These are phyloP conservation scores for Gandaritis pyraliata DNA, from an alignment of 2,888 invertebrate species.

Conservation along the genomic window DNA sequence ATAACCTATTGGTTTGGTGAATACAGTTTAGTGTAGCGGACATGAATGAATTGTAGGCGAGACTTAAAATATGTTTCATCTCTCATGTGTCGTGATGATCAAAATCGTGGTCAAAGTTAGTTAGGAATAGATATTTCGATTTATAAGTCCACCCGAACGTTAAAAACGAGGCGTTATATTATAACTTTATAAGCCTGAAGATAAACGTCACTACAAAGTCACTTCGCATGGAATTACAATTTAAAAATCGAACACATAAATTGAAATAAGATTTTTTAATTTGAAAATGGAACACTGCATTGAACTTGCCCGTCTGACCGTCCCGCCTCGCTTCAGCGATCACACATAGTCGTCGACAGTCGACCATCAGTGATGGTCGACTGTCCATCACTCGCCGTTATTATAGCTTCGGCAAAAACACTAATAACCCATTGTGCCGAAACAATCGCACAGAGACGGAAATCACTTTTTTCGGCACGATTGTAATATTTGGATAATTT, in stretches of 20 bases:
- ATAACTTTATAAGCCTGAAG: too few relatives aligned
- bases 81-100: too few relatives aligned
- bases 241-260: neutral
- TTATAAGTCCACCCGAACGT: too few relatives aligned
- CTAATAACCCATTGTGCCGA: slow-evolving; percentile 70
- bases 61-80: too few relatives aligned
- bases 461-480: slow-evolving; percentile 43
- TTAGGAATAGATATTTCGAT: too few relatives aligned
- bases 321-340: slow-evolving; percentile 37
- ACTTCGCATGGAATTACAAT: slow-evolving; percentile 4
- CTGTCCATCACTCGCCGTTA: slow-evolving; percentile 28
- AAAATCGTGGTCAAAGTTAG: too few relatives aligned
- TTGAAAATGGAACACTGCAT: neutral
- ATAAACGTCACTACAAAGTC: slow-evolving; percentile 6
- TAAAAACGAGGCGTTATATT: too few relatives aligned
- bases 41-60: too few relatives aligned
- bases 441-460: slow-evolving; percentile 43
- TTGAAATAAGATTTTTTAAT: neutral
- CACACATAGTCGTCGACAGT: slow-evolving; percentile 1
- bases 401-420: slow-evolving; percentile 61
- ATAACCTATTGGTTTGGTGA: slow-evolving; percentile 5
- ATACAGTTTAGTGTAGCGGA: neutral
- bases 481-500: slow-evolving; percentile 45
- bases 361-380: slow-evolving; percentile 7
- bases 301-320: slow-evolving; percentile 26